Evolutionary conservation across 1,140 invertebrate species (phyloP).

Genomic region (Telenomus remus): DNA sequence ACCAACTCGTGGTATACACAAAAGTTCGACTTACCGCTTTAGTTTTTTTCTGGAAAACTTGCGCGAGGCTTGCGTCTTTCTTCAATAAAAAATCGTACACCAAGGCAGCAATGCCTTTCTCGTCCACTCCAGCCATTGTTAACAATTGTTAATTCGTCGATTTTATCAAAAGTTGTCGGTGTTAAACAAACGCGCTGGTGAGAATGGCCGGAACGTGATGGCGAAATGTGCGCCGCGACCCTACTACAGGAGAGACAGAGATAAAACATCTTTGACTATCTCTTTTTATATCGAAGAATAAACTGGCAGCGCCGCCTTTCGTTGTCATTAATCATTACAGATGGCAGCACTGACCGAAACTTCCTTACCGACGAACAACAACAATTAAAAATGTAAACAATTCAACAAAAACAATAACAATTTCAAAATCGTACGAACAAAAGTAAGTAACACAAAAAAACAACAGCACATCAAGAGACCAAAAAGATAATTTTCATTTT

Average conservation of each 20-base stretch:
- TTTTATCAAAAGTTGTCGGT: neutral
- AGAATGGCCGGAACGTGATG: constrained; percentile 17
- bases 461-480: no score
- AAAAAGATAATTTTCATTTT: no score
- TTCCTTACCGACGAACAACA: no score
- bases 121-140: constrained; percentile 64
- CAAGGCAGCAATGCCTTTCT: constrained; percentile 69
- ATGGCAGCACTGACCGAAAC: no score
- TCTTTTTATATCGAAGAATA: no score
- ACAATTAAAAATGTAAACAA: neutral
- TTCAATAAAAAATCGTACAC: constrained; percentile 77
- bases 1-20: neutral
- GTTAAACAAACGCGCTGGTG: constrained; percentile 14
- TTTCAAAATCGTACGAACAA: no score
- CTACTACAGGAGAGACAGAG: neutral
- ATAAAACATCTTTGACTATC: neutral
- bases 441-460: no score
- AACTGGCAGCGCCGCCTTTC: no score
- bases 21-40: constrained; percentile 76
- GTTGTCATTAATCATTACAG: no score
- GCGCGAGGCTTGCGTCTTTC: constrained; percentile 77
- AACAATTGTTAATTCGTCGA: constrained; percentile 34
- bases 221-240: neutral
- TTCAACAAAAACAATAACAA: no score
- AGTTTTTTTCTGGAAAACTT: constrained; percentile 78